Evolutionary conservation across 2,797 vertebrate species (phyloP), one percentile per base, ranked within the genome.

Genomic region (Siniperca undulata): DNA sequence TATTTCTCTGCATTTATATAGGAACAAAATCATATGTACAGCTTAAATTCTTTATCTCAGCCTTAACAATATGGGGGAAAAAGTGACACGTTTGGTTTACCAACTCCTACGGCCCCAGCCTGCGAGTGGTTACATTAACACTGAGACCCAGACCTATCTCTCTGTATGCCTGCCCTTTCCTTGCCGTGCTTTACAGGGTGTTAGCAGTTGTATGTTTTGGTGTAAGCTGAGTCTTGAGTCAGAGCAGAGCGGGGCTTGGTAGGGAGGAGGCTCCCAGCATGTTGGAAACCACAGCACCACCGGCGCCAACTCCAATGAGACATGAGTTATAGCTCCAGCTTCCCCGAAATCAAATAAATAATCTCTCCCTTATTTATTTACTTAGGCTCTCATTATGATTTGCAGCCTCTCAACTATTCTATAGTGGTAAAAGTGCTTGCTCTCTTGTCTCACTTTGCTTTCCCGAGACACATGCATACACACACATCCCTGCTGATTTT

Each of bases 311-410:
- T 84, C 84, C 88, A 88, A 86, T 72, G 81, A 91, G 85, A 92
- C 87, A 67, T 92, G 89, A 94, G 80, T 93, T 91, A 92, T 69
- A 77, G 88, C 87, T 85, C 74, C 59, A 56, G 68, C 84, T 93
- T 92, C 90, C 87, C 91, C 61, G 81, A 93, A 92, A 91, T 89
- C 83, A 91, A 93, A 94, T 89, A 89, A 94, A 92, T 91, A 82
- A 90, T 81, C 81, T 74, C 67, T 73, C 64, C 19, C 48, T 85
- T 81, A 89, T 92, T 92, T 92, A 93, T 92, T 91, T 90, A 87
- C 85, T 85, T 34, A 67, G 75, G 76, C 81, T 85, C 76, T 90
- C 68, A 52, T 80, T 62, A 65, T 86, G 86, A 94, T 93, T 89
- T 89, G 84, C 77, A 87, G 83, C 77, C 78, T 74, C 30, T 78